phyloP scores from a whole-genome alignment of 2,888 invertebrate genomes.

The Micropterix aruncella region DNA sequence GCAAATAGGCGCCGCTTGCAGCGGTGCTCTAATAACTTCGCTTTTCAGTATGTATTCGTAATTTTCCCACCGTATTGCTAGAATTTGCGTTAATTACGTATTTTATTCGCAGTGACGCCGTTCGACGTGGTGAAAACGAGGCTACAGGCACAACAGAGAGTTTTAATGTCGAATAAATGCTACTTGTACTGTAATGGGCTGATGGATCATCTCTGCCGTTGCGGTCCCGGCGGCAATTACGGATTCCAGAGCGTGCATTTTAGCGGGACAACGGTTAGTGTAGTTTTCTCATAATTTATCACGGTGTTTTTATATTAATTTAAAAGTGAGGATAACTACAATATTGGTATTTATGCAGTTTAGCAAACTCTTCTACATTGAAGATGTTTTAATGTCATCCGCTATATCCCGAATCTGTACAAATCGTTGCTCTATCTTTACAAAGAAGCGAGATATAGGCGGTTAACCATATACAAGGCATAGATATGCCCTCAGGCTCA shows the following conservation, averaged over 20 bases:
- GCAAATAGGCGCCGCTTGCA: conserved; percentile 75
- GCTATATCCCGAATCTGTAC: too few species aligned
- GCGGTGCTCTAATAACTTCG: conserved; percentile 82
- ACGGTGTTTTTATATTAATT: too few species aligned
- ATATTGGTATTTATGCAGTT: too few species aligned
- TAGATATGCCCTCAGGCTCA: too few species aligned
- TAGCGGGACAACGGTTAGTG: conserved; percentile 58
- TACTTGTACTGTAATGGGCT: conserved; percentile 95
- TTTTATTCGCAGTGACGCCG: conserved; percentile 71
- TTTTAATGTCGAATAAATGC: conserved; percentile 69
- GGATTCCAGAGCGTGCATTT: conserved; percentile 55
- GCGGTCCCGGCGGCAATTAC: conserved; percentile 49
- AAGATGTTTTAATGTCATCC: too few species aligned
- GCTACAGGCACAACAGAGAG: conserved; percentile 87
- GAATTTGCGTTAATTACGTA: conserved; percentile 4
- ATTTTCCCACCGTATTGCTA: conserved; percentile 2
- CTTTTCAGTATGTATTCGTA: conserved; percentile 53
- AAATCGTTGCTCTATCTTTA: too few species aligned
- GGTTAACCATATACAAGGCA: too few species aligned
- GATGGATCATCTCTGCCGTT: conserved; percentile 95
- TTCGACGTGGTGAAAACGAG: conserved; percentile 98
- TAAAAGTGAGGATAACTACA: too few species aligned
- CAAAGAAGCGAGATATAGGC: too few species aligned
- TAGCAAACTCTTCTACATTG: too few species aligned
- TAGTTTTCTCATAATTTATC: too few species aligned